Conservation (phyloP, 2,797 vertebrate species). For the Simalia tracyae region DNA sequence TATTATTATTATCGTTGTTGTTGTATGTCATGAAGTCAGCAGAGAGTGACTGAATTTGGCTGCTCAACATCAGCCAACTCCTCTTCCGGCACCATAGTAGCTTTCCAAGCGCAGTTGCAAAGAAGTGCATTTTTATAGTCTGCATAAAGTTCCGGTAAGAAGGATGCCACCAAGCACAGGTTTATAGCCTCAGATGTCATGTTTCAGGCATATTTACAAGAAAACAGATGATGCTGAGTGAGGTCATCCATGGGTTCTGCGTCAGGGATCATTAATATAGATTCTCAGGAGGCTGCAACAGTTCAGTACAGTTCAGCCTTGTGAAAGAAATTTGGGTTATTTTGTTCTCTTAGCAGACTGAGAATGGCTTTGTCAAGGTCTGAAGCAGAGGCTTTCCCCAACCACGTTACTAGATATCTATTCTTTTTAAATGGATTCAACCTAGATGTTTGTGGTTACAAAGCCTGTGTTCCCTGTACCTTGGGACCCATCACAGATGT, state of each 20-base stretch:
- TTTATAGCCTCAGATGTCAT: neutral
- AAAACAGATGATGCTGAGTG: neutral
- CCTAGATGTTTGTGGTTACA: neutral
- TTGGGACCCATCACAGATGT: neutral
- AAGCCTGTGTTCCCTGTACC: neutral
- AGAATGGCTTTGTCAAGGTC: neutral
- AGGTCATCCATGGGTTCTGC: neutral
- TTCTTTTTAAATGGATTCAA: neutral
- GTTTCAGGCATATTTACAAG: neutral
- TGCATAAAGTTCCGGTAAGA: neutral
- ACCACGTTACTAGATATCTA: neutral
- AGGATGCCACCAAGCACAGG: neutral
- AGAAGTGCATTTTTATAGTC: conserved; percentile 43
- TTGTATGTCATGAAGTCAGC: neutral
- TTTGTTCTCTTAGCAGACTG: neutral
- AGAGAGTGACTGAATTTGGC: neutral
- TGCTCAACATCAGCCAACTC: neutral
- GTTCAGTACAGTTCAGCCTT: neutral
- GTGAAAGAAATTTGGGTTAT: neutral
- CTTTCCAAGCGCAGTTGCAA: conserved; percentile 1
- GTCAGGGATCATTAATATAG: neutral
- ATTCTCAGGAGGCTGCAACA: neutral
- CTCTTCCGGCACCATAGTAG: neutral
- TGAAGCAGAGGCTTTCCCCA: neutral
- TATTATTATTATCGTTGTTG: neutral